A percentile compares a stretch with the other conserved stretches of the same genome.
Conservation (phyloP, 2,888 invertebrate genomes). For the Stictocephala bisonia region DNA sequence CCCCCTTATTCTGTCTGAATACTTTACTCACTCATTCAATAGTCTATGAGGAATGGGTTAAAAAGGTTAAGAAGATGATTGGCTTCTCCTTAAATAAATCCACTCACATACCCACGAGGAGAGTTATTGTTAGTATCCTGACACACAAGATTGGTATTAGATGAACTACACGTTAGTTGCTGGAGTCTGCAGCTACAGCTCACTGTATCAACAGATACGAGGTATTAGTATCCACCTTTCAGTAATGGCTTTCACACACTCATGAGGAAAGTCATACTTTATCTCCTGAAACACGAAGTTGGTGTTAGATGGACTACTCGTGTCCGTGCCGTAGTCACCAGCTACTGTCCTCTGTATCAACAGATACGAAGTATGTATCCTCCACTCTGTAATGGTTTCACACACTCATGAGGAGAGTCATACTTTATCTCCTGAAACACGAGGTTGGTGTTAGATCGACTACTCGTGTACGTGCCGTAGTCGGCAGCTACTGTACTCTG, state of each 20-base stretch:
- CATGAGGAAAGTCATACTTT: constrained; percentile 89
- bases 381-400: constrained; percentile 92
- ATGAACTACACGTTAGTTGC: constrained; percentile 88
- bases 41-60: no score
- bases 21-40: no score
- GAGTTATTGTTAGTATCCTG: no score
- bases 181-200: constrained; percentile 81
- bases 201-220: constrained; percentile 85
- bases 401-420: constrained; percentile 88
- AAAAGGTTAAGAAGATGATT: no score
- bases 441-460: constrained; percentile 87
- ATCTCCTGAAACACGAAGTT: constrained; percentile 86
- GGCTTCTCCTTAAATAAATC: no score
- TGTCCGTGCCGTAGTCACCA: constrained; percentile 85
- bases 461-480: constrained; percentile 86
- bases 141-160: constrained; percentile 88
- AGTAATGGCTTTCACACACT: constrained; percentile 88
- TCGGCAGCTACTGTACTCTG: constrained; percentile 82
- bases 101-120: no score
- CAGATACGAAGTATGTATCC: constrained; percentile 87
- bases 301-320: constrained; percentile 87
- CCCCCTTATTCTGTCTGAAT: no score
- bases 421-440: constrained; percentile 88
- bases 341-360: constrained; percentile 82
- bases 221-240: constrained; percentile 92